Percentiles rank a stretch among this genome's conserved stretches.
These are phyloP conservation scores for Lepisosteus osseus DNA, from an alignment of 2,113 vertebrate genomes.

Conservation along the genomic window DNA sequence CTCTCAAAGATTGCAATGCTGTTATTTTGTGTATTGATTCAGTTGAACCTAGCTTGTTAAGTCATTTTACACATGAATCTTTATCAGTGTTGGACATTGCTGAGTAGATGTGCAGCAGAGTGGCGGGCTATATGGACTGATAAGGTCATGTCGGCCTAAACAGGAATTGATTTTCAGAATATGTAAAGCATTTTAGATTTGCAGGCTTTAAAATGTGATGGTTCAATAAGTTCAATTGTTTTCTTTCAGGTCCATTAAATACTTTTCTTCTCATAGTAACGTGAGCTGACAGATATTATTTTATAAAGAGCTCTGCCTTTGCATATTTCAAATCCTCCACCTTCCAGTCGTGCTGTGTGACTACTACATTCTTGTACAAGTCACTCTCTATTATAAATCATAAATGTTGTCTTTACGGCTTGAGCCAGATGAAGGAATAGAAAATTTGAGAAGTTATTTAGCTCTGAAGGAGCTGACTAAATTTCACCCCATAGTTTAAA, in stretches of 20 bases:
- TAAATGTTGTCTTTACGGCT: too few relatives aligned
- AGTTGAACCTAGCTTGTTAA: not conserved
- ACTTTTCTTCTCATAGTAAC: not conserved
- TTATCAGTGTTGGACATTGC: not conserved
- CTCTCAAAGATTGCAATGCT: too few relatives aligned
- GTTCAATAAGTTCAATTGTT: conserved; percentile 11
- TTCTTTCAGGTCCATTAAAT: conserved; percentile 12
- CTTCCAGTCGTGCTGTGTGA: too few relatives aligned
- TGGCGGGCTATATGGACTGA: not conserved
- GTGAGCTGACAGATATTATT: not conserved
- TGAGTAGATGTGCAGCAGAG: not conserved
- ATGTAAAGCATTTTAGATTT: conserved; percentile 5
- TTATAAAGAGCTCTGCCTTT: not conserved
- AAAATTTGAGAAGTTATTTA: too few relatives aligned
- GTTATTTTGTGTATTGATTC: not conserved
- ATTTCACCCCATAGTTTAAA: too few relatives aligned
- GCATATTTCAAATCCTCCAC: not conserved
- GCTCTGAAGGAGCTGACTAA: too few relatives aligned
- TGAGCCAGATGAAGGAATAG: too few relatives aligned
- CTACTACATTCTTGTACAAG: too few relatives aligned
- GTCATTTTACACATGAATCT: not conserved
- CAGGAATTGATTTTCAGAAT: conserved; percentile 14
- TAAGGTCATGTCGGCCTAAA: not conserved
- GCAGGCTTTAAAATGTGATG: conserved; percentile 1
- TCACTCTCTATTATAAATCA: too few relatives aligned